Percentiles rank a stretch among this genome's conserved stretches.
Conservation (phyloP, 2,888 invertebrate species). For the Elegia similella region DNA sequence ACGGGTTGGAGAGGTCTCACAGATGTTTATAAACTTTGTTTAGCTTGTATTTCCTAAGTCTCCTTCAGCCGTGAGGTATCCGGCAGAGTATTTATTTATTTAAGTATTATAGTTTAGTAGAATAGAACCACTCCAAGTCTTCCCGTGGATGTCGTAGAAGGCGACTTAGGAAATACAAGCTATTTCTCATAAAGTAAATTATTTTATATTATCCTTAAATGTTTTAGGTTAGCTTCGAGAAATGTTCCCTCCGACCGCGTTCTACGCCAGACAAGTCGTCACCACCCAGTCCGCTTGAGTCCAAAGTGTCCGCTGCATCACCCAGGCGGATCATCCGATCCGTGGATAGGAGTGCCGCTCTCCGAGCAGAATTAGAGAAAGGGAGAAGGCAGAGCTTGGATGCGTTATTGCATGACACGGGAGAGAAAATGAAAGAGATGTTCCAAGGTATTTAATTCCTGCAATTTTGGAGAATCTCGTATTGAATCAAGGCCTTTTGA, state of each 20-base stretch:
- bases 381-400: slow-evolving; percentile 88
- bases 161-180: no score
- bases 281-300: slow-evolving; percentile 57
- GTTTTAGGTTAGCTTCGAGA: slow-evolving; percentile 75
- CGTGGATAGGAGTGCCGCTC: slow-evolving; percentile 31
- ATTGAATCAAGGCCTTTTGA: no score
- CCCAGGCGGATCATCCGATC: slow-evolving; percentile 58
- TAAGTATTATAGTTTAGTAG: no score
- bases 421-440: slow-evolving; percentile 91
- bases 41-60: no score
- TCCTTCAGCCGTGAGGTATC: no score
- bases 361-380: slow-evolving; percentile 45
- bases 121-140: no score
- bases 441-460: slow-evolving; percentile 83
- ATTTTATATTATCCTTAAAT: not conserved
- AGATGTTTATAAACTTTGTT: no score
- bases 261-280: slow-evolving; percentile 62
- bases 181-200: not conserved
- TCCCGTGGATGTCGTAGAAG: no score
- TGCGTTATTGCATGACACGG: slow-evolving; percentile 87
- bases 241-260: slow-evolving; percentile 73
- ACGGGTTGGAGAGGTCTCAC: no score
- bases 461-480: slow-evolving; percentile 28
- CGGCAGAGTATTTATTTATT: no score
- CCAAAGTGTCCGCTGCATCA: slow-evolving; percentile 58